Base-by-base conservation (phyloP, 2,888 invertebrate species). In the Cheilosia vernalis region DNA sequence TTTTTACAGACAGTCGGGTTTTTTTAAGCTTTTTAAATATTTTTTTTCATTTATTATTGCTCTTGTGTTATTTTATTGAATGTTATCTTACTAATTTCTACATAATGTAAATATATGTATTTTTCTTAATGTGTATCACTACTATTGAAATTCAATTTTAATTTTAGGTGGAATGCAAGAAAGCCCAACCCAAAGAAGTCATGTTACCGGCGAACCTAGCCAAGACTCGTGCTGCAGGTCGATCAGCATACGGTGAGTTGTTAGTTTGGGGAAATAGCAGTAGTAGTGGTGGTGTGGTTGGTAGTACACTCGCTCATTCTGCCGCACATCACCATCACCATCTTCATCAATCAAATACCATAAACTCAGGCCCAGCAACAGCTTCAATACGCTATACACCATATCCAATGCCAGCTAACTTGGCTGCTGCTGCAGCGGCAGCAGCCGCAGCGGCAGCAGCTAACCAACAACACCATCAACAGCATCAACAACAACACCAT, bases 111-210 rank as follows among this genome's bases (percentile, higher is more conserved):
- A 6, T 30, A 30, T 30, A 30, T 30, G 0, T 2, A 2, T 7
- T 4, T 30, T 30, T 30, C 30, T 27, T 37, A 37, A 37, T 2
- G 4, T 17, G 4, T 72, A 24, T 55, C 30, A 24, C 6, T 24
- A 15, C 24, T 51, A 42, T 10, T 70, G 19, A 44, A 2, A 24
- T 27, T 27, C 44, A 83, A 87, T 87, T 79, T 64, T n/a, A 17
- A 89, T 93, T 93, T 51, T 94, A 99, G 99, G 99, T 99, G 94
- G 99, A 99, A 94, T 99, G 99, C 95, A 99, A 99, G 95, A 99
- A 99, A 94, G 99, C 99, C 92, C 99, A 99, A 94, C 99, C 99
- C 88, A 99, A 99, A 94, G 99, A 99, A 95, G 99, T 99, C 91
- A 99, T 99, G 99, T 95, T 99, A 92, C 99, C 99, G 90, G 97